Evolutionary conservation across 2,888 invertebrate genomes (phyloP).

Genomic region (Mylabris sibirica): DNA sequence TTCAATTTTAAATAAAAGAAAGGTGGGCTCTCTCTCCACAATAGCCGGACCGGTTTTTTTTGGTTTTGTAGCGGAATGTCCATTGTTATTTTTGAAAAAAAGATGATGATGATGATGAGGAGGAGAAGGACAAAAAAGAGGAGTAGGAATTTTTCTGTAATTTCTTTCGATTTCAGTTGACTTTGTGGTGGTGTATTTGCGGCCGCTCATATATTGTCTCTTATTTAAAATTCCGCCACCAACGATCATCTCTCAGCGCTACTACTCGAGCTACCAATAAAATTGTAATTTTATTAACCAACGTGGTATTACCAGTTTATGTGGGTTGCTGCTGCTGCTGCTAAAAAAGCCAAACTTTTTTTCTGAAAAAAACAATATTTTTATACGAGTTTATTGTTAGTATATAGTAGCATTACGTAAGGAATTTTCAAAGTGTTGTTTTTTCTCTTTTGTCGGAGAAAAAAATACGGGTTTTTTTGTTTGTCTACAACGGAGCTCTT

Average conservation of each 20-base stretch:
- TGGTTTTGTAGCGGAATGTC: conserved; percentile 10
- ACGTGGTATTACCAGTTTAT: conserved; percentile 25
- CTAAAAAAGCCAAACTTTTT: not conserved
- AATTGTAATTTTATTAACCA: conserved; percentile 25
- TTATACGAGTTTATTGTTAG: not conserved
- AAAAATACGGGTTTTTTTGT: not conserved
- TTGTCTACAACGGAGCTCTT: not conserved
- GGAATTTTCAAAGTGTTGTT: not conserved
- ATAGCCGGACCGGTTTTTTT: conserved; percentile 10
- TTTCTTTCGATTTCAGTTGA: not conserved
- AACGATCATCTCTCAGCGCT: conserved; percentile 1
- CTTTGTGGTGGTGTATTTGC: not conserved
- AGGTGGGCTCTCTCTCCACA: not conserved
- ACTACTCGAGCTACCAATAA: conserved; percentile 21
- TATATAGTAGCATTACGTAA: not conserved
- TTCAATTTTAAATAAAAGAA: not conserved
- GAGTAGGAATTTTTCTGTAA: not conserved
- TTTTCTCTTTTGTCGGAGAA: not conserved
- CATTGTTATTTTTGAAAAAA: not conserved
- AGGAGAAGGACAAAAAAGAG: not conserved
- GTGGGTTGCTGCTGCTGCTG: conserved; percentile 10
- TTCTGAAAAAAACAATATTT: not conserved
- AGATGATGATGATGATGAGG: too few species aligned
- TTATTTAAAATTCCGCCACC: conserved; percentile 12
- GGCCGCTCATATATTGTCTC: not conserved